Evolutionary conservation across 2,797 vertebrate genomes (phyloP).

Genomic region (Melanotaenia trifasciata): DNA sequence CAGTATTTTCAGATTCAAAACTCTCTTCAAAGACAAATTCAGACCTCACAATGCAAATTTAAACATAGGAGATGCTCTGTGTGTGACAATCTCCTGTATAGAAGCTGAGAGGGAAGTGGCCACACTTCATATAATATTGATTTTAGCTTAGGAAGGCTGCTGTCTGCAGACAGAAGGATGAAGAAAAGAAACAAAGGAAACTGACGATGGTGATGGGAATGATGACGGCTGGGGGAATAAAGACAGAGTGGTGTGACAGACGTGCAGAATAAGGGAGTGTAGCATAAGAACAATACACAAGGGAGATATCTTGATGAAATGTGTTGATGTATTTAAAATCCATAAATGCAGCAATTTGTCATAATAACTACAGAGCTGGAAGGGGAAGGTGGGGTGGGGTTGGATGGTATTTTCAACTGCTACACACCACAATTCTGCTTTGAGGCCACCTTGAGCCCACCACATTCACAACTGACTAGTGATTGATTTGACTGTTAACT

Average conservation of each 20-base stretch:
- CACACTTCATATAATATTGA: conserved; percentile 61
- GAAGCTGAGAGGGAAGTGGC: conserved; percentile 51
- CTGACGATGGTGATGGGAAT: conserved; percentile 17
- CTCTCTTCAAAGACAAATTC: conserved; percentile 5
- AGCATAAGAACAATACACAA: background rate
- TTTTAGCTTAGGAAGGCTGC: conserved; percentile 55
- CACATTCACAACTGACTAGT: conserved; percentile 31
- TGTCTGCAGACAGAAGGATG: conserved; percentile 31
- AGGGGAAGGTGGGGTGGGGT: conserved; percentile 4
- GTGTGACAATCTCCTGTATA: conserved; percentile 45
- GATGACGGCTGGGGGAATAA: conserved; percentile 16
- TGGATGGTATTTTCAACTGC: conserved; percentile 33
- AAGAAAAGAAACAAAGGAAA: conserved; percentile 14
- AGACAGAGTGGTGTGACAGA: conserved; percentile 31
- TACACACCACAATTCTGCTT: conserved; percentile 26
- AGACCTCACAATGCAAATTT: conserved; percentile 23
- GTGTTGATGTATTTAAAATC: conserved; percentile 47
- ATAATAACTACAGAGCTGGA: conserved; percentile 20
- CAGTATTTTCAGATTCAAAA: background rate
- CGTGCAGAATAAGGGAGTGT: conserved; percentile 21
- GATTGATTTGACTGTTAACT: conserved; percentile 37
- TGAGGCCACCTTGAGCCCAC: conserved; percentile 7
- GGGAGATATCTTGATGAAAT: conserved; percentile 44
- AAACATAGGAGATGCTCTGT: conserved; percentile 36
- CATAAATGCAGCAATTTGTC: conserved; percentile 55